A percentile compares a stretch with the other conserved stretches of the same genome.
These are phyloP conservation scores for Hycleus cichorii DNA, from an alignment of 1,140 invertebrate species.

Conservation along the genomic window DNA sequence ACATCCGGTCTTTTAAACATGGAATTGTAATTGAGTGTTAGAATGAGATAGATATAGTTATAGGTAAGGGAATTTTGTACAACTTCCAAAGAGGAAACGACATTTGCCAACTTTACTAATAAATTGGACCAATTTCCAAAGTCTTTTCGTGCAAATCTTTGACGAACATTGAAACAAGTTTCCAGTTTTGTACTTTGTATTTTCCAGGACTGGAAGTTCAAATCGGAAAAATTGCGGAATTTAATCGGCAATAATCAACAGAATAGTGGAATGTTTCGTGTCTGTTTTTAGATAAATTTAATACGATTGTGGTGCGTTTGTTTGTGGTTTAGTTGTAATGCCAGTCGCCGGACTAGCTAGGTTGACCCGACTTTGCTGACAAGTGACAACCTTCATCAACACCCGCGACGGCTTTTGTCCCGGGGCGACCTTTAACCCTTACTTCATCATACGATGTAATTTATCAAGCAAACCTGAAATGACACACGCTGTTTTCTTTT, in stretches of 20 bases:
- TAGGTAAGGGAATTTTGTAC: too few relatives aligned
- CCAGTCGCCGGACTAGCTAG: not conserved
- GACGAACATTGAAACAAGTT: too few relatives aligned
- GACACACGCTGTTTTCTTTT: slow-evolving; percentile 17
- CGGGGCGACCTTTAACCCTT: slow-evolving; percentile 18
- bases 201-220: too few relatives aligned
- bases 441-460: slow-evolving; percentile 21
- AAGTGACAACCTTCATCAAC: slow-evolving; percentile 22
- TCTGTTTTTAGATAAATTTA: slow-evolving; percentile 8
- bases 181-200: too few relatives aligned
- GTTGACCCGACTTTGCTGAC: slow-evolving; percentile 19
- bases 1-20: slow-evolving; percentile 3
- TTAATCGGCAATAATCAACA: slow-evolving; percentile 1
- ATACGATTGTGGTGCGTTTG: slow-evolving; percentile 10
- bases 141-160: too few relatives aligned
- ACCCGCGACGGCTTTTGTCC: slow-evolving; percentile 17
- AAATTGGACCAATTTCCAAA: too few relatives aligned
- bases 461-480: slow-evolving; percentile 18
- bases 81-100: too few relatives aligned
- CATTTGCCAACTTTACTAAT: too few relatives aligned
- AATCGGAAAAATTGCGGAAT: not conserved
- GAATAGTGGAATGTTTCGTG: slow-evolving; percentile 9
- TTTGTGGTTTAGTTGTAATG: slow-evolving; percentile 7
- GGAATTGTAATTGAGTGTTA: too few relatives aligned
- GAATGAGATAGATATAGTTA: too few relatives aligned